These are phyloP conservation scores for Platycheirus albimanus DNA, from an alignment of 2,888 invertebrate species.

Conservation along the genomic window DNA sequence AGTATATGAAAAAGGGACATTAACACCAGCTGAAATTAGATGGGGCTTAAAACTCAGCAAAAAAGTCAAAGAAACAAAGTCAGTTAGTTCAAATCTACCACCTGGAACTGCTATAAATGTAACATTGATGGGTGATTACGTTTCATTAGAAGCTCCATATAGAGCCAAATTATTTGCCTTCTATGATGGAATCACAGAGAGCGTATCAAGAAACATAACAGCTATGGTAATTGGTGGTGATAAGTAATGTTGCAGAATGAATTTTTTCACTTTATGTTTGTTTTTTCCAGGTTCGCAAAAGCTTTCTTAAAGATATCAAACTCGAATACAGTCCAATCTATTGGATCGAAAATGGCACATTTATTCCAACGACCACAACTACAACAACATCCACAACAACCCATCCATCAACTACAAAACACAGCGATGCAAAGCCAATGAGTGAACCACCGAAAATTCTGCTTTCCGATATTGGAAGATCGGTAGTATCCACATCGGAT, in stretches of 20 bases:
- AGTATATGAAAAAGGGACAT: conserved; percentile 79
- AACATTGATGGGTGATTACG: conserved; percentile 88
- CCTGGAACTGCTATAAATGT: conserved; percentile 93
- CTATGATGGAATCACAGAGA: conserved; percentile 80
- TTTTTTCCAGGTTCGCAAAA: conserved; percentile 83
- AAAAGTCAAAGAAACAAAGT: conserved; percentile 83
- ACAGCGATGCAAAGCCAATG: conserved; percentile 83
- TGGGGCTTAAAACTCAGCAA: conserved; percentile 87
- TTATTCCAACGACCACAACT: conserved; percentile 90
- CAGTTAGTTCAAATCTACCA: conserved; percentile 86
- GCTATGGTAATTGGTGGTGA: conserved; percentile 77
- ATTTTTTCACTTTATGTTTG: neutral
- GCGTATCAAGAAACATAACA: conserved; percentile 80
- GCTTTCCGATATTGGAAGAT: conserved; percentile 77
- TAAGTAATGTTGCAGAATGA: neutral
- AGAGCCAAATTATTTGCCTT: conserved; percentile 87
- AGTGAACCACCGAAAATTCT: conserved; percentile 82
- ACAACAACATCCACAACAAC: conserved; percentile 86
- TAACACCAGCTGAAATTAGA: conserved; percentile 84
- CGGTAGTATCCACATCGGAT: conserved; percentile 50
- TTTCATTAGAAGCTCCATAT: conserved; percentile 90
- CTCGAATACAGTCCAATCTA: conserved; percentile 90
- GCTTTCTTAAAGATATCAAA: conserved; percentile 87
- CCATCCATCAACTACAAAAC: conserved; percentile 83
- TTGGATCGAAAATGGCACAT: conserved; percentile 88